phyloP scores from a whole-genome alignment of 2,797 vertebrate genomes.

The Hapalemur alaotrensis region DNA sequence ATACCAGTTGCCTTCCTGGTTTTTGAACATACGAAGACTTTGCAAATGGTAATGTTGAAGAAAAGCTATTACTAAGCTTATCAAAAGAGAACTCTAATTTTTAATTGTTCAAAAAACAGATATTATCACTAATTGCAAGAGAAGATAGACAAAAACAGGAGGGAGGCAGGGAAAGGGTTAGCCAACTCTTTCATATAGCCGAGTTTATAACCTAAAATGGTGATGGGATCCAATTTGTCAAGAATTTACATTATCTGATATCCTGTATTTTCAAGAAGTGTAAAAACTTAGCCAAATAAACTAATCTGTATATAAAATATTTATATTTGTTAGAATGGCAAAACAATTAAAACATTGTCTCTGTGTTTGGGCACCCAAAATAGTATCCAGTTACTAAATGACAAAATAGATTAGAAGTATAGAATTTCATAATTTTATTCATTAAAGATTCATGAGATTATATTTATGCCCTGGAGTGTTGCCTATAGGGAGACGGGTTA shows the following conservation, averaged over 20 bases:
- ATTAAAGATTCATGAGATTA: neutral
- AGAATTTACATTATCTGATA: conserved; percentile 12
- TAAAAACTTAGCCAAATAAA: neutral
- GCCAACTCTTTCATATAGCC: neutral
- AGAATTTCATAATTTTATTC: neutral
- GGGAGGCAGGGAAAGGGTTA: neutral
- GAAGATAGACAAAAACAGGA: neutral
- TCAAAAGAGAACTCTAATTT: neutral
- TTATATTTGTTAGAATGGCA: neutral
- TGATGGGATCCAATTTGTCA: neutral
- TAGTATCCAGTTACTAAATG: neutral
- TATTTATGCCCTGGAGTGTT: neutral
- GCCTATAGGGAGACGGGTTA: neutral
- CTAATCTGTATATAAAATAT: neutral
- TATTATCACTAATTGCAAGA: neutral
- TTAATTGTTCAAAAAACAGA: neutral
- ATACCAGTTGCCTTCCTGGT: neutral
- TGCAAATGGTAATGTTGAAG: neutral
- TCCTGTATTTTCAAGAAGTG: conserved; percentile 28
- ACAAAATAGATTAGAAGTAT: neutral
- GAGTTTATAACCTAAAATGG: neutral
- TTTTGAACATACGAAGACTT: neutral
- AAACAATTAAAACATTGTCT: neutral
- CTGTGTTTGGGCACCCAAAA: neutral
- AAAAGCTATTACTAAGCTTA: neutral